phyloP scores from a whole-genome alignment of 1,140 invertebrate species.

The Tigriopus japonicus region DNA sequence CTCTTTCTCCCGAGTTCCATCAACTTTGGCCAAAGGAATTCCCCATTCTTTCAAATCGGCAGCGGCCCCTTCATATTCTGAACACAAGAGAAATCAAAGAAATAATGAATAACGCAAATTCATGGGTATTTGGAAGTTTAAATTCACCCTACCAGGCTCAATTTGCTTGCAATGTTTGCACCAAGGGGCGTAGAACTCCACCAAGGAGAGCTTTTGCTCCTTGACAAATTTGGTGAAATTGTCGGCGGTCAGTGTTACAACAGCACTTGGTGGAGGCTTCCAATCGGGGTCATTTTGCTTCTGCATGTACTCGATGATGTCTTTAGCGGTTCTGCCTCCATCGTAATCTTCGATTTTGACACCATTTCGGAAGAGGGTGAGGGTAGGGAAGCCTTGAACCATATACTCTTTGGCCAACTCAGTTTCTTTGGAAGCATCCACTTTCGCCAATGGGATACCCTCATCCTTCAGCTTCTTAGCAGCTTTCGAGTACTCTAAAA shows the following conservation, averaged over 20 bases:
- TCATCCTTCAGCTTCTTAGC: constrained; percentile 23
- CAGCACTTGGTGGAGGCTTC: constrained; percentile 34
- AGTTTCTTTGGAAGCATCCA: constrained; percentile 31
- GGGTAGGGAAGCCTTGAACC: constrained; percentile 27
- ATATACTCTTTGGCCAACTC: constrained; percentile 27
- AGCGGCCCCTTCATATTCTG: constrained; percentile 33
- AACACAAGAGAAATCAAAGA: constrained; percentile 21
- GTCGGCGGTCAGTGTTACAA: constrained; percentile 33
- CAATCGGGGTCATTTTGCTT: constrained; percentile 29
- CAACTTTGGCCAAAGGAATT: constrained; percentile 32
- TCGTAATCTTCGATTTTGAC: constrained; percentile 27
- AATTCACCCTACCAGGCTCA: constrained; percentile 14
- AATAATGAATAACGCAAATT: constrained; percentile 1
- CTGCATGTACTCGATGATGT: constrained; percentile 33
- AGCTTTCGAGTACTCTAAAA: constrained; percentile 22
- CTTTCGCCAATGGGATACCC: constrained; percentile 29
- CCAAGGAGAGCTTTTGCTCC: constrained; percentile 31
- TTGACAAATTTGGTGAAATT: constrained; percentile 34
- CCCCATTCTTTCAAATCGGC: constrained; percentile 23
- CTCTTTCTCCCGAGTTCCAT: constrained; percentile 27
- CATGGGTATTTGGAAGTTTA: too few species aligned
- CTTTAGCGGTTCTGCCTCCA: constrained; percentile 24
- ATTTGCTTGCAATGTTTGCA: constrained; percentile 26
- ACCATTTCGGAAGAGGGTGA: constrained; percentile 29
- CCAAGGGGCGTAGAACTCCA: constrained; percentile 43